phyloP scores from a whole-genome alignment of 2,888 invertebrate species.

The Vandiemenella viatica region DNA sequence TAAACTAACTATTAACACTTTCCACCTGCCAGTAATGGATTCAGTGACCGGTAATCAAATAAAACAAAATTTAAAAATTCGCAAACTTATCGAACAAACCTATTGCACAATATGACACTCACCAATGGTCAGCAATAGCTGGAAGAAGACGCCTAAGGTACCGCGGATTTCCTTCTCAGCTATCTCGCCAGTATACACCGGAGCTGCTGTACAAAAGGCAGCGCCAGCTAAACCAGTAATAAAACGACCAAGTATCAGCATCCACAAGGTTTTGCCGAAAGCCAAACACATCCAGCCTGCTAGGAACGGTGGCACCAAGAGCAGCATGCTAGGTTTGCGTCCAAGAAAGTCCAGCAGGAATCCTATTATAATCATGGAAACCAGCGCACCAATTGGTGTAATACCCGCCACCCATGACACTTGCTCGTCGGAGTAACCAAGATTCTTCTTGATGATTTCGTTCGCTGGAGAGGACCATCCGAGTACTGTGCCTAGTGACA shows the following conservation, averaged over 20 bases:
- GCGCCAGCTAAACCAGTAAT: constrained; percentile 61
- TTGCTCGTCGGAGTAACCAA: constrained; percentile 33
- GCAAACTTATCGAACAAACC: no score
- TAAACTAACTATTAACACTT: no score
- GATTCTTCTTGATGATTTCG: constrained; percentile 24
- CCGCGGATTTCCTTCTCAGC: constrained; percentile 71
- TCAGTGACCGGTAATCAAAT: no score
- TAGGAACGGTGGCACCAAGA: constrained; percentile 48
- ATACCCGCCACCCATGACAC: constrained; percentile 57
- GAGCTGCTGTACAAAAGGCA: constrained; percentile 67
- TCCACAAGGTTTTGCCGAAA: constrained; percentile 37
- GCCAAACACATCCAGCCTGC: constrained; percentile 59
- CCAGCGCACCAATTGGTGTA: constrained; percentile 54
- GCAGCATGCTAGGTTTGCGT: constrained; percentile 51
- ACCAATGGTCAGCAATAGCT: constrained; percentile 69
- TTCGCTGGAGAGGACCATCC: constrained; percentile 63
- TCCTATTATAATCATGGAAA: constrained; percentile 57
- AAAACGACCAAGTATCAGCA: constrained; percentile 50
- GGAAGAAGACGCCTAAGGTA: constrained; percentile 71
- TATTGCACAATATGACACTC: no score
- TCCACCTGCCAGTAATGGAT: no score
- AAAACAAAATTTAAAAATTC: no score
- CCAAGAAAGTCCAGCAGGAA: constrained; percentile 50
- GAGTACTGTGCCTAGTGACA: constrained; percentile 58
- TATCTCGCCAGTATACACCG: constrained; percentile 74